Conservation (phyloP, 2,888 invertebrate species). For the Amphipyra berbera region DNA sequence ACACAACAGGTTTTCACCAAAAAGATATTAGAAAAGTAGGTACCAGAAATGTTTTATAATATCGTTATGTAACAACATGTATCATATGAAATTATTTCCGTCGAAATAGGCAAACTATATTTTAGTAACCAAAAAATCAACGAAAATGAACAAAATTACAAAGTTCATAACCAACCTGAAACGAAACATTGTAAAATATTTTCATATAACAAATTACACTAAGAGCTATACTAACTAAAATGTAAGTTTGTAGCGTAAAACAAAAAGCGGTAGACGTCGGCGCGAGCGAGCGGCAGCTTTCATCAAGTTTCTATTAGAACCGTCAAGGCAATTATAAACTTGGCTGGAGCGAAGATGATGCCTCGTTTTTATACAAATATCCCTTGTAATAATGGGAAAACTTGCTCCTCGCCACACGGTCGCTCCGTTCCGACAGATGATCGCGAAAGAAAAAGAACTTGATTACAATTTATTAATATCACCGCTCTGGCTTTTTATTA, state of each 20-base stretch:
- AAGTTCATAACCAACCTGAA: conserved; percentile 8
- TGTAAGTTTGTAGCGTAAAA: conserved; percentile 79
- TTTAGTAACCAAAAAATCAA: no score
- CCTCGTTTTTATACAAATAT: conserved; percentile 87
- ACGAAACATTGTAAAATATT: conserved; percentile 47
- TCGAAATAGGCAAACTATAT: no score
- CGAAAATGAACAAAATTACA: no score
- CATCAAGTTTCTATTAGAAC: conserved; percentile 87
- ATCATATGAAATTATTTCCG: no score
- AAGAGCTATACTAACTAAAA: conserved; percentile 75
- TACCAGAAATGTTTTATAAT: no score
- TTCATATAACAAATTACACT: conserved; percentile 65
- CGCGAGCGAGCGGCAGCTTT: conserved; percentile 77
- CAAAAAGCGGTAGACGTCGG: conserved; percentile 77
- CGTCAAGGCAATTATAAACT: conserved; percentile 88
- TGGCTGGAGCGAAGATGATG: conserved; percentile 76
- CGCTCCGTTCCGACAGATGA: conserved; percentile 79
- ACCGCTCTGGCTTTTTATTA: conserved; percentile 50
- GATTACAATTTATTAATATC: conserved; percentile 70
- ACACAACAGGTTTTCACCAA: no score
- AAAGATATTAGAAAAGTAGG: no score
- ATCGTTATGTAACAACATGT: no score
- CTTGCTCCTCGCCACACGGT: conserved; percentile 76
- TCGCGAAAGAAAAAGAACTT: conserved; percentile 77
- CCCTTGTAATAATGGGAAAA: conserved; percentile 86